Evolutionary conservation across 2,888 invertebrate species (phyloP).

Genomic region (Agrochola circellaris): DNA sequence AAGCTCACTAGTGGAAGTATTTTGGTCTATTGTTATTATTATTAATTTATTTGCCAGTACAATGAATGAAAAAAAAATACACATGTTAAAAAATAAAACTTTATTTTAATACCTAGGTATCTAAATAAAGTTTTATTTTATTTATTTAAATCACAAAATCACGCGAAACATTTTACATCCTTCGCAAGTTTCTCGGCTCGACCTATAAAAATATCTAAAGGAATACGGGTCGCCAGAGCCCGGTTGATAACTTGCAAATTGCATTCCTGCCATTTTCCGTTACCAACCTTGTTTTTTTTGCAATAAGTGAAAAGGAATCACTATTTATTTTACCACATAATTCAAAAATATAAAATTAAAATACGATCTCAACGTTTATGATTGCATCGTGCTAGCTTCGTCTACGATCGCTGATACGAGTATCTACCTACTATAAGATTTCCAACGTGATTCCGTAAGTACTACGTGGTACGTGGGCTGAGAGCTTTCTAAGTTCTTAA

Average conservation of each 20-base stretch:
- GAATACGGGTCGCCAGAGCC: background rate
- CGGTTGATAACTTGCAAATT: background rate
- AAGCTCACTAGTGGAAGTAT: background rate
- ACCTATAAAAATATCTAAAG: background rate
- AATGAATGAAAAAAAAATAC: background rate
- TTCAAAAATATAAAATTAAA: slow-evolving; percentile 5
- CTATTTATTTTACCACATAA: background rate
- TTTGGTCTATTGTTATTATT: background rate
- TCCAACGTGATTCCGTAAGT: background rate
- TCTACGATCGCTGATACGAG: background rate
- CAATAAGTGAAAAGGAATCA: background rate
- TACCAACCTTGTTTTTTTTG: no score
- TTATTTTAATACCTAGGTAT: background rate
- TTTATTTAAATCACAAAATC: no score
- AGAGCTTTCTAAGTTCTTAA: background rate
- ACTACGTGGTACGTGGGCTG: background rate
- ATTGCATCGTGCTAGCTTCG: slow-evolving; percentile 1
- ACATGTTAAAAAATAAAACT: no score
- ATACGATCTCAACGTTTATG: background rate
- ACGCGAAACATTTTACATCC: background rate
- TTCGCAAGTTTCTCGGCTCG: background rate
- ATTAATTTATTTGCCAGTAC: background rate
- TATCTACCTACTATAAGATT: background rate
- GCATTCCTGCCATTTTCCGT: background rate
- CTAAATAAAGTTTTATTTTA: no score